phyloP scores from a whole-genome alignment of 2,113 vertebrate species.

The Speoplatyrhinus poulsoni region DNA sequence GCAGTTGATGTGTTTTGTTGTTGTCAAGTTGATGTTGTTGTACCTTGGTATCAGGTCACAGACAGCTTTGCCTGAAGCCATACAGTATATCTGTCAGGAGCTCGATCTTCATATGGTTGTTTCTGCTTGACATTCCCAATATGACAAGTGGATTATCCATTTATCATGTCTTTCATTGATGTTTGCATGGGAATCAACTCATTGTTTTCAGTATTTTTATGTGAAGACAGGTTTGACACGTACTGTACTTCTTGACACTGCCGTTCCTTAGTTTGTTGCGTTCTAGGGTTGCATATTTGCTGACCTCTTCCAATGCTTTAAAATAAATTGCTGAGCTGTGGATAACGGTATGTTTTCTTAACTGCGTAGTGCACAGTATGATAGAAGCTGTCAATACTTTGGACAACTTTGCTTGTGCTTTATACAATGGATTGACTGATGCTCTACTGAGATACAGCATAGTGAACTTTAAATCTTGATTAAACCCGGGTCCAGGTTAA shows the following conservation, averaged over 20 bases:
- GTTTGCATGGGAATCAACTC: too few relatives aligned
- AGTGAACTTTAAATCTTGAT: background rate
- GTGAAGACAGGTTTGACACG: background rate
- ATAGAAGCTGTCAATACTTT: conserved; percentile 48
- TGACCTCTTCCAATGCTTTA: conserved; percentile 53
- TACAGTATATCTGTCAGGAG: conserved; percentile 20
- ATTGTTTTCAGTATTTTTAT: too few relatives aligned
- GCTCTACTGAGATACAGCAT: background rate
- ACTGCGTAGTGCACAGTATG: conserved; percentile 18
- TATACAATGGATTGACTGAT: conserved; percentile 44
- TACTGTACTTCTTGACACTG: background rate
- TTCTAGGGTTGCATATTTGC: conserved; percentile 22
- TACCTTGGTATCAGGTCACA: conserved; percentile 28
- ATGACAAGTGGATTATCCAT: background rate
- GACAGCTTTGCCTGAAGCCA: conserved; percentile 22
- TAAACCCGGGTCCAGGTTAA: background rate
- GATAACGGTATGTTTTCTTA: conserved; percentile 44
- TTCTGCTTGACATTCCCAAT: background rate
- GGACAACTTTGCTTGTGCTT: conserved; percentile 33
- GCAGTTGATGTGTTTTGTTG: conserved; percentile 9
- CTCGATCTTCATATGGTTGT: conserved; percentile 11
- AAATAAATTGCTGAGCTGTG: conserved; percentile 44
- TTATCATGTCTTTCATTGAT: background rate
- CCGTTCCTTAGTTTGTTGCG: background rate
- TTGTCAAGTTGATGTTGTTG: conserved; percentile 15